Evolutionary conservation across 2,888 invertebrate genomes (phyloP).

Genomic region (Tholera decimalis): DNA sequence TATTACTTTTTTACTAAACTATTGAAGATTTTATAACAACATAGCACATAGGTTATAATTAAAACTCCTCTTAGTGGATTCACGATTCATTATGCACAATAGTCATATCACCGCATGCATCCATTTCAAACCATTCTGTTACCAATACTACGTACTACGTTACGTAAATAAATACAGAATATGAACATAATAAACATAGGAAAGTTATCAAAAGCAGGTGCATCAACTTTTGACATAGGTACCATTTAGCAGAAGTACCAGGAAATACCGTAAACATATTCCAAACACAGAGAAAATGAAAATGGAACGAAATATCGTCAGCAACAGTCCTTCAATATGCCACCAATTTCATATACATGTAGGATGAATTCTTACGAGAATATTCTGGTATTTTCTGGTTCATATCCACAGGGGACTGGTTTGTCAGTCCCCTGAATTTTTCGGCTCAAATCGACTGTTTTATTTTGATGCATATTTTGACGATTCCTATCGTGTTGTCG

Average conservation of each 20-base stretch:
- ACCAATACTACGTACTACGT: too few species aligned
- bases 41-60: too few species aligned
- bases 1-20: too few species aligned
- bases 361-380: slow-evolving; percentile 37
- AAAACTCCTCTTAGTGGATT: too few species aligned
- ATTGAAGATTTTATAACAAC: too few species aligned
- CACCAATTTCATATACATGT: slow-evolving; percentile 58
- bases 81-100: too few species aligned
- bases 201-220: too few species aligned
- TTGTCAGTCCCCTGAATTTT: slow-evolving; percentile 42
- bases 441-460: slow-evolving; percentile 47
- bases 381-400: slow-evolving; percentile 41
- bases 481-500: slow-evolving; percentile 23
- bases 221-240: background rate
- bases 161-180: background rate
- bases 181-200: background rate
- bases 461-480: slow-evolving; percentile 42
- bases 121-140: too few species aligned
- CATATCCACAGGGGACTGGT: slow-evolving; percentile 24
- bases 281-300: slow-evolving; percentile 14
- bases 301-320: slow-evolving; percentile 30
- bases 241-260: slow-evolving; percentile 11
- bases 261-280: slow-evolving; percentile 11
- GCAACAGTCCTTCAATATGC: slow-evolving; percentile 37
- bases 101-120: too few species aligned